Percentiles rank a stretch among this genome's conserved stretches.
phyloP scores from a whole-genome alignment of 2,888 invertebrate species.

The Amphipoea oculea region DNA sequence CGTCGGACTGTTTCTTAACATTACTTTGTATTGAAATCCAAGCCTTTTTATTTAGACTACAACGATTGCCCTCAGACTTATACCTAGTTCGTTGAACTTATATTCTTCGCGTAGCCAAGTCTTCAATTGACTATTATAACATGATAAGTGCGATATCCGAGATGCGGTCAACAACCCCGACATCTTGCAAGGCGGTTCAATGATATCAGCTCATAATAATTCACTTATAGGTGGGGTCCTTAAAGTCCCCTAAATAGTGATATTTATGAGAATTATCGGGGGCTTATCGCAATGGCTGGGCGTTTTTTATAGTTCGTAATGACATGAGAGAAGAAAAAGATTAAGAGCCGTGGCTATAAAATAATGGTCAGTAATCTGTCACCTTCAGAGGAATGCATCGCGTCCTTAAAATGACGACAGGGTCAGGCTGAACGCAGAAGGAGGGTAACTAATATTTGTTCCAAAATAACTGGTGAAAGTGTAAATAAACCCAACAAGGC shows the following conservation, averaged over 20 bases:
- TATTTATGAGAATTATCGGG: background rate
- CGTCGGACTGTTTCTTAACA: constrained; percentile 33
- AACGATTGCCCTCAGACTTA: background rate
- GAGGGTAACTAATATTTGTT: background rate
- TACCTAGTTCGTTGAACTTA: background rate
- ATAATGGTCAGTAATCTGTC: background rate
- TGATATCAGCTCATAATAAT: background rate
- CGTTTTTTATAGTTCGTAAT: background rate
- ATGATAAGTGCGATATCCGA: constrained; percentile 33
- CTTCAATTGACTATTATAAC: constrained; percentile 32
- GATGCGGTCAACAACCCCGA: constrained; percentile 17
- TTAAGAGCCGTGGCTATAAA: background rate
- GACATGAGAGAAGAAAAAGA: background rate
- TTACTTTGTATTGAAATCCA: constrained; percentile 28
- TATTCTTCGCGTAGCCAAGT: background rate
- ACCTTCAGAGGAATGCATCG: too few species aligned
- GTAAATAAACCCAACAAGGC: background rate
- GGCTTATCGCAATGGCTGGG: background rate
- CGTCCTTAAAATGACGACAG: background rate
- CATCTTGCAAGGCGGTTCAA: background rate
- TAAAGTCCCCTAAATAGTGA: background rate
- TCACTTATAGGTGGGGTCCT: background rate
- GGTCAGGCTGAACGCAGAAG: background rate
- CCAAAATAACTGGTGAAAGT: background rate
- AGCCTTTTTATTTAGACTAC: constrained; percentile 11